Conservation (phyloP, 2,797 vertebrate genomes). For the Cirrhinus mrigala region DNA sequence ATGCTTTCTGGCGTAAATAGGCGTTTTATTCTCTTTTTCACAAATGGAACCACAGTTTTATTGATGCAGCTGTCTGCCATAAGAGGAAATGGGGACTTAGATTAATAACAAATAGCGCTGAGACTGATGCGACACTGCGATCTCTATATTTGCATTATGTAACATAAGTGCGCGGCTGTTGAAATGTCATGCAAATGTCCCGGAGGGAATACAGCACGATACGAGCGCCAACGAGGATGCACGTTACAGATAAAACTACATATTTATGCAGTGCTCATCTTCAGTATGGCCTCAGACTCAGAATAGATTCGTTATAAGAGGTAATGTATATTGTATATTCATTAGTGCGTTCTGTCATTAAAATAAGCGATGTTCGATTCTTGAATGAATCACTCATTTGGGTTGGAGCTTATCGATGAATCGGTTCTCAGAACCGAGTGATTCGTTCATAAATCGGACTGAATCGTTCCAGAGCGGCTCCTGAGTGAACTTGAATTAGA, state of each 20-base stretch:
- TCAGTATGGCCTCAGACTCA: neutral
- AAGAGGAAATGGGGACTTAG: conserved; percentile 38
- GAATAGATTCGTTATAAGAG: neutral
- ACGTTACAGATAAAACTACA: neutral
- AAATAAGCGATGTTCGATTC: neutral
- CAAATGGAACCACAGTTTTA: neutral
- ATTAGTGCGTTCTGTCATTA: neutral
- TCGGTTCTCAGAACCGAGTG: neutral
- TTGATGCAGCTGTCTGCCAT: neutral
- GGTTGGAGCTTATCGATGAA: neutral
- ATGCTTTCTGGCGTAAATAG: neutral
- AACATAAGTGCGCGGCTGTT: conserved; percentile 64
- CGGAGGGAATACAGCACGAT: conserved; percentile 60
- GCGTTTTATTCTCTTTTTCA: neutral
- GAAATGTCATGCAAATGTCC: conserved; percentile 67
- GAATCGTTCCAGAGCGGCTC: no score
- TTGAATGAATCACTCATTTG: neutral
- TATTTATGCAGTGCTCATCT: neutral
- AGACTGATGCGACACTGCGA: conserved; percentile 60
- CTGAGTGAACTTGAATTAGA: neutral
- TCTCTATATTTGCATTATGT: conserved; percentile 61
- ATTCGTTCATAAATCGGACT: neutral
- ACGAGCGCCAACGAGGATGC: conserved; percentile 53
- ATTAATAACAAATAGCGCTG: conserved; percentile 49
- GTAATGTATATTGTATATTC: neutral